Percentiles rank a stretch among this genome's conserved stretches.
Evolutionary conservation across 2,888 invertebrate species (phyloP).

Genomic region (Hedya salicella): DNA sequence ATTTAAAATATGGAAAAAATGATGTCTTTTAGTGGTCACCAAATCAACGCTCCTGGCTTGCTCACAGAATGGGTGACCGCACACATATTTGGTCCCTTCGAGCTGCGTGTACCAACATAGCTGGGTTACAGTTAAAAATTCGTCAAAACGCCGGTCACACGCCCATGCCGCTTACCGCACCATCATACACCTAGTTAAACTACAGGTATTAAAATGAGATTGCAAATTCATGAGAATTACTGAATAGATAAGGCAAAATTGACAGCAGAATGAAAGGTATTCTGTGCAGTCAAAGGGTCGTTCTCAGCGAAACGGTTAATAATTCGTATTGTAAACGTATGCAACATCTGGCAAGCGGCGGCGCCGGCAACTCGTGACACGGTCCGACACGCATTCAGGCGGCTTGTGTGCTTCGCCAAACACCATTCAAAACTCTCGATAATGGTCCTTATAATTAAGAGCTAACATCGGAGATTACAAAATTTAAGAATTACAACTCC

Average conservation of each 20-base stretch:
- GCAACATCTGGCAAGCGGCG: slow-evolving; percentile 32
- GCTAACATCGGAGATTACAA: slow-evolving; percentile 74
- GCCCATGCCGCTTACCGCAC: slow-evolving; percentile 35
- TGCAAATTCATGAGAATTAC: slow-evolving; percentile 22
- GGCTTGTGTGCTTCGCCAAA: slow-evolving; percentile 58
- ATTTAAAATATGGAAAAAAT: slow-evolving; percentile 59
- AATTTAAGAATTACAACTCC: slow-evolving; percentile 72
- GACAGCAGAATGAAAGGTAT: slow-evolving; percentile 9
- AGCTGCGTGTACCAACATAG: slow-evolving; percentile 50
- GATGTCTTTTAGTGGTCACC: slow-evolving; percentile 75
- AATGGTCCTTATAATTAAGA: slow-evolving; percentile 65
- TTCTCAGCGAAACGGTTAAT: slow-evolving; percentile 8
- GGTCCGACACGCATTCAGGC: slow-evolving; percentile 58
- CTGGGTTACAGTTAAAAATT: slow-evolving; percentile 28
- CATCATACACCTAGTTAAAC: slow-evolving; percentile 17
- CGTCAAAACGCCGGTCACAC: slow-evolving; percentile 19
- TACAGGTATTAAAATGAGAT: slow-evolving; percentile 20
- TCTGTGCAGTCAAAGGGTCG: slow-evolving; percentile 13
- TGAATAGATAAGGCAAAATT: slow-evolving; percentile 33
- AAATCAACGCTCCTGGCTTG: slow-evolving; percentile 42
- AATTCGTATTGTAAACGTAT: neutral
- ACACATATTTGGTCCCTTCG: slow-evolving; percentile 68
- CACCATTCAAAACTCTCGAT: slow-evolving; percentile 59
- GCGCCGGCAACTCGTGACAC: slow-evolving; percentile 32
- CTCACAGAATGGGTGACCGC: slow-evolving; percentile 47